Evolutionary conservation across 2,797 vertebrate genomes (phyloP).

Genomic region (Buceros bicornis): DNA sequence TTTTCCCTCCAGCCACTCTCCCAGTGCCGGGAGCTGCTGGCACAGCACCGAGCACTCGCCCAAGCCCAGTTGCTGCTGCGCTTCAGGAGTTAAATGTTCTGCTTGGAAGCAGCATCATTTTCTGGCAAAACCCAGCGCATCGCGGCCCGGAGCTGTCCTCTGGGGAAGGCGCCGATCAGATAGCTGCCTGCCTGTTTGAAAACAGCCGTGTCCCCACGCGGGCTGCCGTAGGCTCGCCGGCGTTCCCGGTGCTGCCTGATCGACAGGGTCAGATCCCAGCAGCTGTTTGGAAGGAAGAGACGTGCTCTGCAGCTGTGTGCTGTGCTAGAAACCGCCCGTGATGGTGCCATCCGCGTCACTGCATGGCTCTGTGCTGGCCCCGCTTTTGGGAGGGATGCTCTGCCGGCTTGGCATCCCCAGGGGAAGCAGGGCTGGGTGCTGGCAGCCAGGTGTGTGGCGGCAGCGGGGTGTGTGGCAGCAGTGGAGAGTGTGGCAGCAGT

Average conservation of each 20-base stretch:
- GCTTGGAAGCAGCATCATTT: not conserved
- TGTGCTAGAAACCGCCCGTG: slow-evolving; percentile 39
- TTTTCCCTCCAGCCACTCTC: not conserved
- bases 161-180: slow-evolving; percentile 78
- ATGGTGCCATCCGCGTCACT: not conserved
- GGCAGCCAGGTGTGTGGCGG: rapidly evolving
- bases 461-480: rapidly evolving
- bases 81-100: slow-evolving; percentile 12
- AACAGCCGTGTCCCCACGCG: slow-evolving; percentile 79
- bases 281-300: slow-evolving; percentile 74
- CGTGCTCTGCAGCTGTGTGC: slow-evolving; percentile 67
- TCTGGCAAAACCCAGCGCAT: slow-evolving; percentile 14
- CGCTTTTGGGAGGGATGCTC: not conserved
- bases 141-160: slow-evolving; percentile 62
- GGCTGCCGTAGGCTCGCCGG: slow-evolving; percentile 71
- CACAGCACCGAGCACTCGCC: not conserved
- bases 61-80: not conserved
- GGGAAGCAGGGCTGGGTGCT: not conserved
- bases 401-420: not conserved
- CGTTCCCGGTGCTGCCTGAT: slow-evolving; percentile 70
- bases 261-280: slow-evolving; percentile 78
- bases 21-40: rapidly evolving
- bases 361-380: not conserved
- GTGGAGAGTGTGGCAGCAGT: rapidly evolving
- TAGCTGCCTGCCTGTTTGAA: slow-evolving; percentile 75